phyloP scores from a whole-genome alignment of 2,797 vertebrate genomes.

The Benthosema pterotum region DNA sequence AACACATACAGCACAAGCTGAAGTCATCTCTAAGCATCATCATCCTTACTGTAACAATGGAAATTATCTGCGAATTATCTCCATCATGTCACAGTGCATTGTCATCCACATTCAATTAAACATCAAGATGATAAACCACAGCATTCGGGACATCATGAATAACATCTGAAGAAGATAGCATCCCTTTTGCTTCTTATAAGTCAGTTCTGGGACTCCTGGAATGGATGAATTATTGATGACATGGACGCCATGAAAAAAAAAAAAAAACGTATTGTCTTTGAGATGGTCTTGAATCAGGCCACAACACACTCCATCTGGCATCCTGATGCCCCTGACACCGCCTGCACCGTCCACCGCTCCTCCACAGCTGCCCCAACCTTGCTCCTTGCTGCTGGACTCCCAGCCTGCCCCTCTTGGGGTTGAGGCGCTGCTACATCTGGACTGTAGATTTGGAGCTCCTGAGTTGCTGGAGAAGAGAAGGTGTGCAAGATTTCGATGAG shows the following conservation, averaged over 20 bases:
- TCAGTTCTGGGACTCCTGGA: neutral
- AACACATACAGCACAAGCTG: too few species aligned
- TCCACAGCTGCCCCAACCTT: constrained; percentile 17
- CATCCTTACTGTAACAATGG: too few species aligned
- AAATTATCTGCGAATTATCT: too few species aligned
- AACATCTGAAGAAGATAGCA: too few species aligned
- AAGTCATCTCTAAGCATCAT: too few species aligned
- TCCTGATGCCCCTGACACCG: constrained; percentile 25
- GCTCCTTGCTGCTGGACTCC: neutral
- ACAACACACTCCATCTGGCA: constrained; percentile 49
- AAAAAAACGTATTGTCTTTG: neutral
- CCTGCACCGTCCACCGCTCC: constrained; percentile 41
- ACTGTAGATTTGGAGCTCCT: constrained; percentile 51
- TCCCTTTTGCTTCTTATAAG: neutral
- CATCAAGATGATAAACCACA: too few species aligned
- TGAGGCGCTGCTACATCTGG: constrained; percentile 11
- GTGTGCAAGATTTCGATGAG: neutral
- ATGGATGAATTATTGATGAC: neutral
- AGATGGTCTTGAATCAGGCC: constrained; percentile 30
- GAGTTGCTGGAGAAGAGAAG: neutral
- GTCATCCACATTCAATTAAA: too few species aligned
- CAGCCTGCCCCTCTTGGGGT: constrained; percentile 32
- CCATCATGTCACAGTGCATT: too few species aligned
- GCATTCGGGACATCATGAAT: too few species aligned
- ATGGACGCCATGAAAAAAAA: neutral